Conservation (phyloP, 2,113 vertebrate species). For the Gymnarchus niloticus region DNA sequence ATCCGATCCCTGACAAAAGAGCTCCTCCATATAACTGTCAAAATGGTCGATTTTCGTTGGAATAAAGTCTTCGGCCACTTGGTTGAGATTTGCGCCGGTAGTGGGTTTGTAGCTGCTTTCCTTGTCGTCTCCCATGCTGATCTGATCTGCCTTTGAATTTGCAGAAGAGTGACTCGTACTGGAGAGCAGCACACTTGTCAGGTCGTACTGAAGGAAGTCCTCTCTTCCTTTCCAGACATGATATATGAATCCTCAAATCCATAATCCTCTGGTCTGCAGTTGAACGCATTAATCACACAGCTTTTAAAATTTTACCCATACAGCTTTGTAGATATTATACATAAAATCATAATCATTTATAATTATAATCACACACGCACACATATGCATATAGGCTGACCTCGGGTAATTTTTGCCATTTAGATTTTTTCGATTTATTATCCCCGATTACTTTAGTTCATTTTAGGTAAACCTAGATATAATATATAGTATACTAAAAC, state of each 20-base stretch:
- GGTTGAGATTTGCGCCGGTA: slow-evolving; percentile 15
- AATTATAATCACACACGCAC: not conserved
- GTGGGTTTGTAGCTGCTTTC: slow-evolving; percentile 31
- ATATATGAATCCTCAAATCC: slow-evolving; percentile 3
- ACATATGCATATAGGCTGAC: not conserved
- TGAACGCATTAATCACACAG: not conserved
- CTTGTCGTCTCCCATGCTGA: slow-evolving; percentile 42
- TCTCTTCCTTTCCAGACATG: not conserved
- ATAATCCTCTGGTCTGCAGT: not conserved
- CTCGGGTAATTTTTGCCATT: too few relatives aligned
- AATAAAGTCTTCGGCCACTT: slow-evolving; percentile 32
- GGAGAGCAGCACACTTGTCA: not conserved
- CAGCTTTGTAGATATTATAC: not conserved
- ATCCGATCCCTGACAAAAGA: slow-evolving; percentile 29
- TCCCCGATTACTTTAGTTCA: too few relatives aligned
- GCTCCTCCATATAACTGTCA: slow-evolving; percentile 25
- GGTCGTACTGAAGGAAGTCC: not conserved
- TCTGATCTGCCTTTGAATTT: not conserved
- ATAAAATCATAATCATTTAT: not conserved
- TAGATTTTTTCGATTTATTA: too few relatives aligned
- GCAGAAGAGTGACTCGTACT: not conserved
- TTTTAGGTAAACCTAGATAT: too few relatives aligned
- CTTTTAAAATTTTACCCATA: not conserved
- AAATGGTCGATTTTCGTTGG: slow-evolving; percentile 30
- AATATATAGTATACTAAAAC: too few relatives aligned